Evolutionary conservation across 2,888 invertebrate genomes (phyloP), one percentile per base, ranked within the genome.

Genomic region (Adelognathus sp.): DNA sequence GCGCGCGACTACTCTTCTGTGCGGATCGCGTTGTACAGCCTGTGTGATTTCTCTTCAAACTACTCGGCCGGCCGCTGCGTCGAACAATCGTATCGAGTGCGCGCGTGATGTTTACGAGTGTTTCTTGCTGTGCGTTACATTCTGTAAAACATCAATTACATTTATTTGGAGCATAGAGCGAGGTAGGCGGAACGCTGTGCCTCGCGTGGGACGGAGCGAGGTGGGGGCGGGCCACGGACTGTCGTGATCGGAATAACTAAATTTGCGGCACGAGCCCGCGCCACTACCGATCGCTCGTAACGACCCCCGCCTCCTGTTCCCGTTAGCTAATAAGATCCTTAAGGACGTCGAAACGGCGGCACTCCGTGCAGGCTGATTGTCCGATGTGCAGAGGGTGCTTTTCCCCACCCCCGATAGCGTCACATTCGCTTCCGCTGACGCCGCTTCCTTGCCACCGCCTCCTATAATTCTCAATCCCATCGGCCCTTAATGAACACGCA

Each of bases 311-410:
- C 18, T 18, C 21, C 9, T 11, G 3, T 9, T 70, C 36, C 76
- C 78, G 73, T 84, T 84, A 83, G 79, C 82, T 83, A 84, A 85
- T 84, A 84, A 81, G 81, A 77, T 79, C 77, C 70, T 80, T 72
- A 75, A 79, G 64, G 73, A 50, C 56, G 33, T 58, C 18, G 73
- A 56, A 31, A 72, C 7, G 5, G 44, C 36, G 39, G 44, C 3
- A 2, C 3, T 54, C 14, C 39, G 29, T 33, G 29, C 1, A 27
- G 52, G 36, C 24, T 4, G 24, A 24, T 9, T 9, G n/a, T 36
- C 36, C 36, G 36, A 6, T 36, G 36, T 11, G 9, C 36, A 9
- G 6, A 39, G n/a, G 39, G 39, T n/a, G 39, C 44, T 18, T 18
- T 44, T 44, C 44, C 7, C 16, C 44, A n/a, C n/a, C n/a, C n/a